Conservation (phyloP, 1,140 invertebrate genomes). For the Drosophila nikananu region DNA sequence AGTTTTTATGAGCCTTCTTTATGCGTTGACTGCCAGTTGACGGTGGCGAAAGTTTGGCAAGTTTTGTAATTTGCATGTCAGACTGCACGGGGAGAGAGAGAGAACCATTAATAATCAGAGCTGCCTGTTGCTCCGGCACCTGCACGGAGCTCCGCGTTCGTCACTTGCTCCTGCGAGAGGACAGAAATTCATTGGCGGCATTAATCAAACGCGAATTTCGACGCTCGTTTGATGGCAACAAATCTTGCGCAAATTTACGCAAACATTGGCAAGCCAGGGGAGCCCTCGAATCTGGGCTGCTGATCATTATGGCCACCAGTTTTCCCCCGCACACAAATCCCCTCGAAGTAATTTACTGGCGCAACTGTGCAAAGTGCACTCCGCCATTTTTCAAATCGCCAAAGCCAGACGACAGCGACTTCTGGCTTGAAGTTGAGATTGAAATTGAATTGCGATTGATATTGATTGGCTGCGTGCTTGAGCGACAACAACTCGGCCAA, state of each 20-base stretch:
- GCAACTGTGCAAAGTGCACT: conserved; percentile 74
- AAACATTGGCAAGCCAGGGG: conserved; percentile 54
- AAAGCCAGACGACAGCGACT: conserved; percentile 61
- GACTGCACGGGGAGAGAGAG: conserved; percentile 11
- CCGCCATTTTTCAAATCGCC: conserved; percentile 78
- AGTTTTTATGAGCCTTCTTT: conserved; percentile 44
- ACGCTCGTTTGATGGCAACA: conserved; percentile 71
- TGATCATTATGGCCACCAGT: conserved; percentile 70
- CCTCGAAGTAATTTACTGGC: conserved; percentile 75
- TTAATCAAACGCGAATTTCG: conserved; percentile 71
- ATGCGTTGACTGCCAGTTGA: conserved; percentile 30
- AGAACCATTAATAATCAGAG: conserved; percentile 47
- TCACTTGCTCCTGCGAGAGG: conserved; percentile 40
- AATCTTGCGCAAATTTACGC: conserved; percentile 73
- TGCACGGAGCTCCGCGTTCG: background rate
- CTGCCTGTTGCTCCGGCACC: conserved; percentile 40
- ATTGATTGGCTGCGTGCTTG: conserved; percentile 82
- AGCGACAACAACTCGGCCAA: conserved; percentile 75
- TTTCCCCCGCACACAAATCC: conserved; percentile 62
- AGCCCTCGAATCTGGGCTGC: conserved; percentile 32
- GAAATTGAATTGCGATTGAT: conserved; percentile 84
- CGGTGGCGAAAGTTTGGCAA: conserved; percentile 40
- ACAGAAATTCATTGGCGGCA: conserved; percentile 59
- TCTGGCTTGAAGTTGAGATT: conserved; percentile 78
- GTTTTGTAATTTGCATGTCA: conserved; percentile 57